phyloP scores from a whole-genome alignment of 1,140 invertebrate genomes.

The Atopsyche davidsoni region DNA sequence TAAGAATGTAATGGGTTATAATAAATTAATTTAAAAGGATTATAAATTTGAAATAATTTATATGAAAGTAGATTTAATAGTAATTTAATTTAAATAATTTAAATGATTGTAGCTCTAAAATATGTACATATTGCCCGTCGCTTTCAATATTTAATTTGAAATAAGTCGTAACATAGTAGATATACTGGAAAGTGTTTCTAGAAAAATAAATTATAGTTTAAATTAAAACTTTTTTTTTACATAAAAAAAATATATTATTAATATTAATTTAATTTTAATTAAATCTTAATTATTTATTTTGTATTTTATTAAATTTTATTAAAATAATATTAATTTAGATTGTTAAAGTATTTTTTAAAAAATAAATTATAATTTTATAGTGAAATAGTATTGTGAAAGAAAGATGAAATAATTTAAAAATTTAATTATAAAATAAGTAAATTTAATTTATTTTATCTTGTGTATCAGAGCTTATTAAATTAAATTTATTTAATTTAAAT shows the following conservation, averaged over 20 bases:
- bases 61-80: slow-evolving; percentile 37
- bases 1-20: slow-evolving; percentile 41
- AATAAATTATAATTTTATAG: too few relatives aligned
- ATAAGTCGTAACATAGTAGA: too few relatives aligned
- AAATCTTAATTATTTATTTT: too few relatives aligned
- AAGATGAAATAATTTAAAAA: slow-evolving; percentile 31
- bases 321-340: too few relatives aligned
- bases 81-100: slow-evolving; percentile 36
- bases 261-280: too few relatives aligned
- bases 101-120: too few relatives aligned
- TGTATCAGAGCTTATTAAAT: slow-evolving; percentile 59
- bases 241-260: too few relatives aligned
- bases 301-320: too few relatives aligned
- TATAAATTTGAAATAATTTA: slow-evolving; percentile 32
- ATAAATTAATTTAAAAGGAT: slow-evolving; percentile 36
- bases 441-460: slow-evolving; percentile 56
- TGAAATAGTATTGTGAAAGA: slow-evolving; percentile 43
- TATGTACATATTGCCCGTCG: slow-evolving; percentile 63
- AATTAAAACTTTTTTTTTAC: too few relatives aligned
- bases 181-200: too few relatives aligned
- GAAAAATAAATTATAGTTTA: too few relatives aligned
- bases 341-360: too few relatives aligned
- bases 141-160: slow-evolving; percentile 53
- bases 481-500: slow-evolving; percentile 40
- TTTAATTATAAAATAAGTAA: slow-evolving; percentile 40